Conservation (phyloP, 2,113 vertebrate genomes). For the Xiphophorus maculatus region DNA sequence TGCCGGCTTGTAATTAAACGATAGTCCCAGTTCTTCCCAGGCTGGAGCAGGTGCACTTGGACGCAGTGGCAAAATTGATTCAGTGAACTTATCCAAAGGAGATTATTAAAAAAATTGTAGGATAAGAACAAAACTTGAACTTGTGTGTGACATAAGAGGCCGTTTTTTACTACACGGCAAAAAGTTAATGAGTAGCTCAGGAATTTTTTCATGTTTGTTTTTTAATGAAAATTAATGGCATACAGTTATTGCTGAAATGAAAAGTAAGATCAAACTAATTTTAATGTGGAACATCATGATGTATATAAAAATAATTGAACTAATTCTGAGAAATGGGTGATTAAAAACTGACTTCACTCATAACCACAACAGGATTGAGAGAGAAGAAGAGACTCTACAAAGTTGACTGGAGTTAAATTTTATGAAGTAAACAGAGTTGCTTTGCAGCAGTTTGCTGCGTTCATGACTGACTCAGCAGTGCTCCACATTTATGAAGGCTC, state of each 20-base stretch:
- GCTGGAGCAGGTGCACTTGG: slow-evolving; percentile 15
- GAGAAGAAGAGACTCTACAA: too few species aligned
- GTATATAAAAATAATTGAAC: too few species aligned
- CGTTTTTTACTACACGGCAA: not conserved
- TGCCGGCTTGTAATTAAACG: slow-evolving; percentile 10
- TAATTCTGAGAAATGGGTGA: too few species aligned
- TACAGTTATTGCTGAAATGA: not conserved
- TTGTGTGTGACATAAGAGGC: not conserved
- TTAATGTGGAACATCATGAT: too few species aligned
- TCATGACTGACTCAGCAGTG: too few species aligned
- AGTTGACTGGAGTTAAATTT: too few species aligned
- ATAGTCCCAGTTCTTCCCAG: not conserved
- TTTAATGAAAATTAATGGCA: not conserved
- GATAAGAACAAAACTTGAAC: not conserved
- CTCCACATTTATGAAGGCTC: too few species aligned
- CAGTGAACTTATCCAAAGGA: slow-evolving; percentile 3
- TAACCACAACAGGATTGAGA: too few species aligned
- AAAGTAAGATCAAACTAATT: not conserved
- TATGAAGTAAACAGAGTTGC: too few species aligned
- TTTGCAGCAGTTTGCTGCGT: too few species aligned
- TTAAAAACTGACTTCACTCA: too few species aligned
- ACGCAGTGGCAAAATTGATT: not conserved
- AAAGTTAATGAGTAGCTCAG: not conserved
- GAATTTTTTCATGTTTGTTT: not conserved
- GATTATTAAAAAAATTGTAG: slow-evolving; percentile 1